Conservation (phyloP, 2,113 vertebrate species). For the Callaeas wilsoni region DNA sequence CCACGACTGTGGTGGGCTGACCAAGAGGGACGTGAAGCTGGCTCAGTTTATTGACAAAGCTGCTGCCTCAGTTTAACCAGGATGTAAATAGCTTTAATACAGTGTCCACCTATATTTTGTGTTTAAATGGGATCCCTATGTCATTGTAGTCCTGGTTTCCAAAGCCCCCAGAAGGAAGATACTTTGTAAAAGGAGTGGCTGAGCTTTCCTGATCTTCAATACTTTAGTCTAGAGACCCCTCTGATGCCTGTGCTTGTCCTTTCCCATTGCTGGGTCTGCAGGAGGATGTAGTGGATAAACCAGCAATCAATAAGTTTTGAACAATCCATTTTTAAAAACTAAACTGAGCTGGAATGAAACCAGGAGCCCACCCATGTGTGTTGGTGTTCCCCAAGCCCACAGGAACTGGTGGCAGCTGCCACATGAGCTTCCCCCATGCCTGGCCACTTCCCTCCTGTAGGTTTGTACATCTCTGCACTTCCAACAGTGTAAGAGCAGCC, state of each 20-base stretch:
- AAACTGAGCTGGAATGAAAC: background rate
- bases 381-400: background rate
- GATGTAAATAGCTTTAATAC: background rate
- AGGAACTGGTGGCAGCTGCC: background rate
- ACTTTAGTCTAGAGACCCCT: background rate
- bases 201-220: background rate
- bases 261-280: background rate
- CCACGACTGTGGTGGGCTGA: slow-evolving; percentile 88
- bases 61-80: slow-evolving; percentile 56
- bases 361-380: background rate
- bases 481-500: background rate
- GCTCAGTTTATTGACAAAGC: slow-evolving; percentile 94
- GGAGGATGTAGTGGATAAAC: background rate
- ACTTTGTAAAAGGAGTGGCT: background rate
- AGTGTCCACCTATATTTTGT: background rate
- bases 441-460: background rate
- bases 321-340: background rate
- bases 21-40: slow-evolving; percentile 88
- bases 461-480: background rate
- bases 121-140: background rate
- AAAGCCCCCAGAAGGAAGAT: background rate
- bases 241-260: background rate
- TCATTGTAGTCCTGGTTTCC: background rate
- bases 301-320: background rate
- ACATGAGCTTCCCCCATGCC: accelerated